Evolutionary conservation across 2,888 invertebrate species (phyloP).

Genomic region (Drosophila paracracens): DNA sequence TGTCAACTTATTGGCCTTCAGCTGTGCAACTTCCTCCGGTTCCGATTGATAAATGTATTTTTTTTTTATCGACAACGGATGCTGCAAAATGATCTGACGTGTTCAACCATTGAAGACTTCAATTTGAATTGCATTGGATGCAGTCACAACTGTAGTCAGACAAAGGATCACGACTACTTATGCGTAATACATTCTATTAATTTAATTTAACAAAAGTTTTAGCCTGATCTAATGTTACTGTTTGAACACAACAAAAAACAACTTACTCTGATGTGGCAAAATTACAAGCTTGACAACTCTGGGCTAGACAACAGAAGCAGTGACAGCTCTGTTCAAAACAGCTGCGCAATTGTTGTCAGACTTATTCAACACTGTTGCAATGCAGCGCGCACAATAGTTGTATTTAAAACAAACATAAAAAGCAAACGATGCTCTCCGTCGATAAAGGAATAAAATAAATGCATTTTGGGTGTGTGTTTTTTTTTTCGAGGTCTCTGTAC

Average conservation of each 20-base stretch:
- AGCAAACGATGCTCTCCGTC: too few relatives aligned
- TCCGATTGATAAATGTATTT: constrained; percentile 33
- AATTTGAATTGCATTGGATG: constrained; percentile 8
- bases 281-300: constrained; percentile 41
- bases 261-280: constrained; percentile 65
- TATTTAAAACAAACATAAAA: background rate
- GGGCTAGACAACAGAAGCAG: constrained; percentile 23
- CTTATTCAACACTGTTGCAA: constrained; percentile 32
- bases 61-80: constrained; percentile 51
- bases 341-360: constrained; percentile 9
- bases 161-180: constrained; percentile 18
- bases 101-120: constrained; percentile 26
- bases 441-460: background rate
- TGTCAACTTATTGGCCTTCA: constrained; percentile 10
- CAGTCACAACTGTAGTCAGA: constrained; percentile 22
- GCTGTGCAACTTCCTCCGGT: constrained; percentile 27
- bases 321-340: constrained; percentile 38
- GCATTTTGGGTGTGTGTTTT: constrained; percentile 22
- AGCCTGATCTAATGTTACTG: constrained; percentile 39
- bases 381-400: background rate
- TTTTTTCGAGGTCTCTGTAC: constrained; percentile 38
- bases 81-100: constrained; percentile 56
- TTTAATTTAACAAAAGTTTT: constrained; percentile 49
- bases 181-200: constrained; percentile 53
- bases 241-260: constrained; percentile 58